A percentile compares a stretch with the other conserved stretches of the same genome.
phyloP scores from a whole-genome alignment of 2,113 vertebrate genomes.

The Australoheros scitulus region DNA sequence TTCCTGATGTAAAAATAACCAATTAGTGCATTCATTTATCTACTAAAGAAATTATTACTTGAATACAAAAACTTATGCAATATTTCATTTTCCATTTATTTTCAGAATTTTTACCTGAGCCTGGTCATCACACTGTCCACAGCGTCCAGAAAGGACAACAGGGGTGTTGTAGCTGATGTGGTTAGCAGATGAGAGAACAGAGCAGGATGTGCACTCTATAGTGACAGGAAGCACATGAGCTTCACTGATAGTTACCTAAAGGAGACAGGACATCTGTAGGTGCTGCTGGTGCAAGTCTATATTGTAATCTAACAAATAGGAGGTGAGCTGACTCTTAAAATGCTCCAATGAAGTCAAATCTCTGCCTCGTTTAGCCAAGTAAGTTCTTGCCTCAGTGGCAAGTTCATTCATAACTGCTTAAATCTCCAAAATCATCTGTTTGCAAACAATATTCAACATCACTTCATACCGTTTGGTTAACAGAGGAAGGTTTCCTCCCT shows the following conservation, averaged over 20 bases:
- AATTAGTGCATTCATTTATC: neutral
- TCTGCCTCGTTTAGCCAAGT: neutral
- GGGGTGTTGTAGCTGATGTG: constrained; percentile 42
- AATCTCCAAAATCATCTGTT: neutral
- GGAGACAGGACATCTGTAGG: neutral
- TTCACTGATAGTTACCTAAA: constrained; percentile 73
- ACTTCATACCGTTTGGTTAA: constrained; percentile 65
- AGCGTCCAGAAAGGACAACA: constrained; percentile 70
- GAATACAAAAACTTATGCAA: neutral
- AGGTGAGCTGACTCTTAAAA: neutral
- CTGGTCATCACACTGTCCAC: constrained; percentile 64
- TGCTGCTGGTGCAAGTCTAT: neutral
- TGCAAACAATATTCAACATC: rapidly evolving
- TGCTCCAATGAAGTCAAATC: too few species aligned
- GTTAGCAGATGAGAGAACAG: constrained; percentile 34
- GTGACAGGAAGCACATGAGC: constrained; percentile 67
- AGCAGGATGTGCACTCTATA: constrained; percentile 78
- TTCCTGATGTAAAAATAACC: neutral
- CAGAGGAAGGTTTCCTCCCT: constrained; percentile 62
- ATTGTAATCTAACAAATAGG: neutral
- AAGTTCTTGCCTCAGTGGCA: neutral
- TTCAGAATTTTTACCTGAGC: constrained; percentile 59
- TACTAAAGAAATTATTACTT: neutral
- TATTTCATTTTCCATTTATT: neutral
- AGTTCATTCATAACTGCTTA: neutral